Base-by-base conservation (phyloP, 2,888 invertebrate species). In the Xylocampa areola region DNA sequence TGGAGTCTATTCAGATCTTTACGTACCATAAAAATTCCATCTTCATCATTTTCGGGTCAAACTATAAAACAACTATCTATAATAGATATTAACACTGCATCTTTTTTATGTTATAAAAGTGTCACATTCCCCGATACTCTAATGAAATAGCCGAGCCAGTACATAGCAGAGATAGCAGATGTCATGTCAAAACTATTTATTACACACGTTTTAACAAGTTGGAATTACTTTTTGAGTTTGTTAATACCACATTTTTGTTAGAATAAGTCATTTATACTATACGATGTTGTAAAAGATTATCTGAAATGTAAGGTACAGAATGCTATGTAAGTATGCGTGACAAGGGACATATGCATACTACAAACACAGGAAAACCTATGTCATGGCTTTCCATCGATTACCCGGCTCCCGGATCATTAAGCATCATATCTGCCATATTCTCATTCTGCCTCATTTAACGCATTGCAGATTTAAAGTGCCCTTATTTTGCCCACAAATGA, bases 151-250 rank as follows among this genome's bases (percentile, higher is more conserved):
- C 30, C 32, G 53, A 30, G 32, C 39, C 48, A 30, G 29, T n/a
- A 52, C 69, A 53, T 54, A 57, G 21, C n/a, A n/a, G n/a, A n/a
- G n/a, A n/a, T n/a, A n/a, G 51, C 58, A 61, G 59, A 64, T 61
- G 70, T 54, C 58, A 57, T 30, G 61, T 76, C 65, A 54, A 54
- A 53, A 60, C 29, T 76, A 77, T 77, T 67, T 74, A 78, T 71
- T 45, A 65, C 49, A 49, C 32, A 49, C 40, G 48, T 43, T 65
- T 55, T 68, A 63, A 76, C 62, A 59, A 44, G 63, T 52, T 47
- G 50, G 33, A 47, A 64, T 70, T 66, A 69, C 30, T 58, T 66
- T 66, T 66, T 57, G 45, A 61, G 51, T 32, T 59, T 37, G 51
- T 67, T 71, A 51, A 44, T 60, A 48, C 44, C 36, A 67, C 35